Evolutionary conservation across 2,113 vertebrate genomes (phyloP).

Genomic region (Thalassoma bifasciatum): DNA sequence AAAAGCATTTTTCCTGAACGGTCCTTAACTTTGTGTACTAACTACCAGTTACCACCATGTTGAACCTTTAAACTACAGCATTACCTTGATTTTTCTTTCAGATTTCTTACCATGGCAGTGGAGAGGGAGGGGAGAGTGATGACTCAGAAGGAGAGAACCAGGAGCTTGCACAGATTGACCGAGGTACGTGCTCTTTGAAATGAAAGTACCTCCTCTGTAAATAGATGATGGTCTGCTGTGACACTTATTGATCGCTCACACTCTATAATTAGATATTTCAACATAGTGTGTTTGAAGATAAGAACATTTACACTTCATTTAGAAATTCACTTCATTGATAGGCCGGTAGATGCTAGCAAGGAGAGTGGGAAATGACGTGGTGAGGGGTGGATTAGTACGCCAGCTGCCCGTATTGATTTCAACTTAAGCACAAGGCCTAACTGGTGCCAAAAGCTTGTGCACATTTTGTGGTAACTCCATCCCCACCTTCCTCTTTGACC

Average conservation of each 20-base stretch:
- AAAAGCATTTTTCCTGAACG: too few relatives aligned
- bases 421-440: too few relatives aligned
- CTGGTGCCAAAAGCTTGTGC: too few relatives aligned
- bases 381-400: too few relatives aligned
- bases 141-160: conserved; percentile 95
- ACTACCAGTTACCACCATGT: conserved; percentile 11
- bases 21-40: too few relatives aligned
- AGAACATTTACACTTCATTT: not conserved
- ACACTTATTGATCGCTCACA: not conserved
- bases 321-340: not conserved
- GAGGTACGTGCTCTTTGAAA: conserved; percentile 80
- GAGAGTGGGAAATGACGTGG: too few relatives aligned
- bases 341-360: too few relatives aligned
- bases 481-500: conserved; percentile 15
- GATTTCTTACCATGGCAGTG: conserved; percentile 91
- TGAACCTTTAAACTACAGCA: conserved; percentile 35
- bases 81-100: conserved; percentile 64
- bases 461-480: not conserved
- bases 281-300: not conserved
- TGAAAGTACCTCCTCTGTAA: not conserved
- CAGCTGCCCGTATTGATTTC: too few relatives aligned
- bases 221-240: not conserved
- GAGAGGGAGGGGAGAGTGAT: conserved; percentile 90
- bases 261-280: not conserved
- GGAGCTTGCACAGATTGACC: conserved; percentile 93